phyloP scores from a whole-genome alignment of 2,888 invertebrate genomes.

The Macroteleia sp. region DNA sequence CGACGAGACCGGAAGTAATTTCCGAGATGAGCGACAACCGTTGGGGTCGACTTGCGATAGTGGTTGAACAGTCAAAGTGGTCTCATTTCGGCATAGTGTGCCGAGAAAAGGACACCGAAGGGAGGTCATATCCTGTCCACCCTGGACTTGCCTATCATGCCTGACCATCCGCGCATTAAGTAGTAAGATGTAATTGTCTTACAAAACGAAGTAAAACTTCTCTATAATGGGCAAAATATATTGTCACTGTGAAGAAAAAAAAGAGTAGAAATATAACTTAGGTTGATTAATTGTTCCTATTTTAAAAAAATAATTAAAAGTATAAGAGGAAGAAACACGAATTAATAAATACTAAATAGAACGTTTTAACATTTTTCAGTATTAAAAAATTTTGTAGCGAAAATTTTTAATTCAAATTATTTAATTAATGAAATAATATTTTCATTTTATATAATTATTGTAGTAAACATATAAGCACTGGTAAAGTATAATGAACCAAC shows the following conservation, averaged over 20 bases:
- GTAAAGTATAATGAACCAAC: too few species aligned
- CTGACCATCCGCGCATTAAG: conserved; percentile 73
- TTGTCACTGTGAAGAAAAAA: conserved; percentile 4
- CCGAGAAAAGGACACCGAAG: conserved; percentile 74
- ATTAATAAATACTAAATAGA: too few species aligned
- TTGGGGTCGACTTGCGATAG: conserved; percentile 78
- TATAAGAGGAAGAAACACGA: too few species aligned
- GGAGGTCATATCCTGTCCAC: conserved; percentile 83
- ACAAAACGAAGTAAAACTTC: conserved; percentile 77
- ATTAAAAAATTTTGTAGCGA: too few species aligned
- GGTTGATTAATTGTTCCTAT: too few species aligned
- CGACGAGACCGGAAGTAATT: conserved; percentile 83
- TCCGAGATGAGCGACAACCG: conserved; percentile 81
- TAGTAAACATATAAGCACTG: too few species aligned
- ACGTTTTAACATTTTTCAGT: too few species aligned
- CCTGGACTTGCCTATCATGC: conserved; percentile 68
- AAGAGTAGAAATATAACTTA: too few species aligned
- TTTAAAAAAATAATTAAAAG: too few species aligned
- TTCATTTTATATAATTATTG: too few species aligned
- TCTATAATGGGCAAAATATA: conserved; percentile 10
- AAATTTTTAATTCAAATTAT: too few species aligned
- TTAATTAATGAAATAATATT: too few species aligned
- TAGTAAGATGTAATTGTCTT: conserved; percentile 77
- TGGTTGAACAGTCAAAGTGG: conserved; percentile 84
- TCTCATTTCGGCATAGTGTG: conserved; percentile 78